phyloP scores from a whole-genome alignment of 2,797 vertebrate species.

The Trematomus bernacchii region DNA sequence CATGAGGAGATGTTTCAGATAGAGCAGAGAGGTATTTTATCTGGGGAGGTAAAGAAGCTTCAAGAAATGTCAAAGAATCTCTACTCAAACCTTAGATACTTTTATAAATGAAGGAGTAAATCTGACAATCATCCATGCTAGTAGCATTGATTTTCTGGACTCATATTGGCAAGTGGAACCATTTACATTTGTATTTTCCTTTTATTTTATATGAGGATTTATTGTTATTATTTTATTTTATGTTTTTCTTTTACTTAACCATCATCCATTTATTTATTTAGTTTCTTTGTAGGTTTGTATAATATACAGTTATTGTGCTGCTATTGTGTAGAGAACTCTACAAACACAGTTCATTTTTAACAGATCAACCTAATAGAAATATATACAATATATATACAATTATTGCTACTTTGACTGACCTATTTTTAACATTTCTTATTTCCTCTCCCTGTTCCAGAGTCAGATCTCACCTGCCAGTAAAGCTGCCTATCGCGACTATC shows the following conservation, averaged over 20 bases:
- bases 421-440: slow-evolving; percentile 1
- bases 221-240: too few species aligned
- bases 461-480: slow-evolving; percentile 89
- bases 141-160: background rate
- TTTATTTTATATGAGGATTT: too few species aligned
- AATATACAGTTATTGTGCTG: background rate
- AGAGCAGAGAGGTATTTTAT: background rate
- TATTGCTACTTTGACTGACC: background rate
- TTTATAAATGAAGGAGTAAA: background rate
- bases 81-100: too few species aligned
- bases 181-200: too few species aligned
- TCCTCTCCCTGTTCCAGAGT: slow-evolving; percentile 75
- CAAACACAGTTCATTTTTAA: too few species aligned
- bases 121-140: background rate
- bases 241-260: too few species aligned
- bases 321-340: background rate
- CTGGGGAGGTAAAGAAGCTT: background rate
- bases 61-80: background rate
- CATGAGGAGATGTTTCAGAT: background rate
- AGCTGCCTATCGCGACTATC: slow-evolving; percentile 89
- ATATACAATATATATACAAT: too few species aligned
- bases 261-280: too few species aligned
- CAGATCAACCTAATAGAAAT: too few species aligned
- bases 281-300: background rate
- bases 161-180: too few species aligned